Conservation (phyloP, 2,888 invertebrate genomes). For the Tetranychus truncatus region DNA sequence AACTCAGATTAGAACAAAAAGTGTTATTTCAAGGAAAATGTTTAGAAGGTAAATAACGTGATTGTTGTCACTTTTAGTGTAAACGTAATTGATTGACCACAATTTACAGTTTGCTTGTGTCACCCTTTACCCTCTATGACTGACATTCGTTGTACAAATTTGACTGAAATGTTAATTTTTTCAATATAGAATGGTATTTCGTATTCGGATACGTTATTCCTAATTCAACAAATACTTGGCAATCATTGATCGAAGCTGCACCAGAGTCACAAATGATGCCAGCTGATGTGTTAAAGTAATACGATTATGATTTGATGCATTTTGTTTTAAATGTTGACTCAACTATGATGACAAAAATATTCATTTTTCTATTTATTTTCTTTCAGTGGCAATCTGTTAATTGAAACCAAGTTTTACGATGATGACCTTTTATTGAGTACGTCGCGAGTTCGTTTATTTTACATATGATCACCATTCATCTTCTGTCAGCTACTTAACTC, state of each 20-base stretch:
- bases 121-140: not conserved
- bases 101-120: not conserved
- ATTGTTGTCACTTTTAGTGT: not conserved
- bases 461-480: slow-evolving; percentile 44
- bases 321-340: not conserved
- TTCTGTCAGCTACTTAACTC: no score
- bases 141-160: not conserved
- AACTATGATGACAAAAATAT: slow-evolving; percentile 13
- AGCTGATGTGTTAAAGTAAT: slow-evolving; percentile 81
- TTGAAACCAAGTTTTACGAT: slow-evolving; percentile 91
- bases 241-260: slow-evolving; percentile 91
- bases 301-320: not conserved
- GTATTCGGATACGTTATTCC: slow-evolving; percentile 98
- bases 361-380: slow-evolving; percentile 40
- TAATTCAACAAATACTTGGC: slow-evolving; percentile 98
- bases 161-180: not conserved
- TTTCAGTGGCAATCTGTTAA: slow-evolving; percentile 62
- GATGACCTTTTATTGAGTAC: slow-evolving; percentile 81
- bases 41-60: slow-evolving; percentile 44
- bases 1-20: slow-evolving; percentile 76
- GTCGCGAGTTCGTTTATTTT: slow-evolving; percentile 82
- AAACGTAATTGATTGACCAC: no score
- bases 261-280: slow-evolving; percentile 99
- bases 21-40: slow-evolving; percentile 55
- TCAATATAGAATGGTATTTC: slow-evolving; percentile 70